These are phyloP conservation scores for Platycercus adscitus DNA, from an alignment of 2,113 vertebrate species.

Conservation along the genomic window DNA sequence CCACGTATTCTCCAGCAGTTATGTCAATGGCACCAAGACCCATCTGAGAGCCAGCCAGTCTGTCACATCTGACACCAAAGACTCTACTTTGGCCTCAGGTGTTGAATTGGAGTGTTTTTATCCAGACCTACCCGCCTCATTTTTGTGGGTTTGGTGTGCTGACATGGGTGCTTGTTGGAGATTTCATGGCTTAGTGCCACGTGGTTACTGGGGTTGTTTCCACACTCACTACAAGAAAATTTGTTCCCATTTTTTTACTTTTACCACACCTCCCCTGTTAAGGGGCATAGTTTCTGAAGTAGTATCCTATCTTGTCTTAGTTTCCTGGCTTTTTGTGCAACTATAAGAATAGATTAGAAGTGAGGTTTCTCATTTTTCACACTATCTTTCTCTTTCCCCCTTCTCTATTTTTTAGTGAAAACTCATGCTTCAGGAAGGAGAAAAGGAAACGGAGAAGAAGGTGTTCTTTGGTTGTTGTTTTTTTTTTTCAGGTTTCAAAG, in stretches of 20 bases:
- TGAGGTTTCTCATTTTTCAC: neutral
- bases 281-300: rapidly evolving
- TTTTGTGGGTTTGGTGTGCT: rapidly evolving
- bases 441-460: neutral
- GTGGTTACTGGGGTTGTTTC: neutral
- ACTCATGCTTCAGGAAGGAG: neutral
- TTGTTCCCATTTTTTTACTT: neutral
- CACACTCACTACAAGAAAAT: neutral
- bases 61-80: neutral
- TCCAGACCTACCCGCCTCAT: neutral
- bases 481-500: neutral
- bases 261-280: neutral
- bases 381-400: neutral
- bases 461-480: neutral
- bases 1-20: neutral
- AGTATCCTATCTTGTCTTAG: neutral
- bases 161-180: rapidly evolving
- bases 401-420: neutral
- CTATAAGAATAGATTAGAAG: neutral
- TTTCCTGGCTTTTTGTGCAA: neutral
- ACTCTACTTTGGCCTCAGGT: neutral
- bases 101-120: neutral
- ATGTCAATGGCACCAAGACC: neutral
- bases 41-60: neutral
- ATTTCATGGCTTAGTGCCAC: neutral